phyloP scores from a whole-genome alignment of 2,888 invertebrate genomes.

The Drosophila macrothrix region DNA sequence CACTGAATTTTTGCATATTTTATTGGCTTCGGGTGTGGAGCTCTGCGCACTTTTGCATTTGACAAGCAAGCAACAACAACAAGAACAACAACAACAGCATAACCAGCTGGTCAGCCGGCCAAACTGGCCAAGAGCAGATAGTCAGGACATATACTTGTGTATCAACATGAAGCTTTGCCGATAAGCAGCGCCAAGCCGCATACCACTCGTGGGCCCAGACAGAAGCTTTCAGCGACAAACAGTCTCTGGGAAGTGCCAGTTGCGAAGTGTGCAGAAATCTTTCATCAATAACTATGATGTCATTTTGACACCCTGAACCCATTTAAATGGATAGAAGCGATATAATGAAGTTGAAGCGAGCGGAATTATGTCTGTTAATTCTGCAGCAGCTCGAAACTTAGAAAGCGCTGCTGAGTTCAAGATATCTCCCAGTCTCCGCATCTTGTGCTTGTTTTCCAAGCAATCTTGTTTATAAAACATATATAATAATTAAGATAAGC shows the following conservation, averaged over 20 bases:
- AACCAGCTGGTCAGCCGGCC: neutral
- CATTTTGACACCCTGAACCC: neutral
- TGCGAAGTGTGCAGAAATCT: neutral
- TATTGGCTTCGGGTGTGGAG: constrained; percentile 27
- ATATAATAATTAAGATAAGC: neutral
- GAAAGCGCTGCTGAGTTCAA: neutral
- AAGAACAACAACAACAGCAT: neutral
- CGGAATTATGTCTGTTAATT: neutral
- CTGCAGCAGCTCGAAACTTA: neutral
- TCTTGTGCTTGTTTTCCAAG: neutral
- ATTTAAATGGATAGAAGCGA: neutral
- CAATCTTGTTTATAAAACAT: neutral
- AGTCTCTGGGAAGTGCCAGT: neutral
- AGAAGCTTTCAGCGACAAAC: neutral
- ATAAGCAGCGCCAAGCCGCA: constrained; percentile 24
- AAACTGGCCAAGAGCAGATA: constrained; percentile 4
- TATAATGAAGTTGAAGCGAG: neutral
- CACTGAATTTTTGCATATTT: constrained; percentile 25
- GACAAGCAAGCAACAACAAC: constrained; percentile 1
- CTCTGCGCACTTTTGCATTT: constrained; percentile 10
- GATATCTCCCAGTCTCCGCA: too few relatives aligned
- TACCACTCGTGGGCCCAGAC: neutral
- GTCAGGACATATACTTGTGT: constrained; percentile 36
- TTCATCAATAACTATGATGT: neutral
- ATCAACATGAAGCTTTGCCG: constrained; percentile 16